phyloP scores from a whole-genome alignment of 2,888 invertebrate species.

The Pasiphila rectangulata region DNA sequence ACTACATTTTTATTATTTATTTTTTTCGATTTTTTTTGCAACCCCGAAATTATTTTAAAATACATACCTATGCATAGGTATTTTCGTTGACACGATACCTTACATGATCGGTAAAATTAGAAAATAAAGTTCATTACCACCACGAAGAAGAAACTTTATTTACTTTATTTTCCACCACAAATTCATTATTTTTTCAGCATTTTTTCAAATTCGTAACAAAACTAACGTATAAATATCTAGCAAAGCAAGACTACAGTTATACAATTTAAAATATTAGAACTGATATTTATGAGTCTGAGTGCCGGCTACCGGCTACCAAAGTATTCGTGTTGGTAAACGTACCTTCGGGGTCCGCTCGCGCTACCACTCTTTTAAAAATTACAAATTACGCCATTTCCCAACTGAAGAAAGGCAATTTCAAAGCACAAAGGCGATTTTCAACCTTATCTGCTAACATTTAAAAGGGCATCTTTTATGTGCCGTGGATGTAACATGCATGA shows the following conservation, averaged over 20 bases:
- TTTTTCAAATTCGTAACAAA: too few species aligned
- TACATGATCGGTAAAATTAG: background rate
- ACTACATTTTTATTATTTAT: too few species aligned
- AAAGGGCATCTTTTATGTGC: conserved; percentile 12
- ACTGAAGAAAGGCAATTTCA: too few species aligned
- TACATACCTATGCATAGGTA: too few species aligned
- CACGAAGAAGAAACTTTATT: too few species aligned
- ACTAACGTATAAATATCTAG: conserved; percentile 11
- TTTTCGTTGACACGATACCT: too few species aligned
- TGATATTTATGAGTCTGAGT: conserved; percentile 26
- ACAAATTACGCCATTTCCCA: conserved; percentile 23
- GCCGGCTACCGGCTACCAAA: conserved; percentile 34
- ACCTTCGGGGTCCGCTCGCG: conserved; percentile 42
- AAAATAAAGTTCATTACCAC: background rate
- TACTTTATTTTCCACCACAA: too few species aligned
- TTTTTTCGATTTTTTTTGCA: too few species aligned
- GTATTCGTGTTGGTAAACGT: conserved; percentile 49
- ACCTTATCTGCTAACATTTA: conserved; percentile 13
- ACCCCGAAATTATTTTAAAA: too few species aligned
- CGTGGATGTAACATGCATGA: conserved; percentile 24
- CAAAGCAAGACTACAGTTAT: conserved; percentile 14
- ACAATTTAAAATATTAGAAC: conserved; percentile 23
- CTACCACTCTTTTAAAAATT: conserved; percentile 32
- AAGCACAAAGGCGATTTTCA: conserved; percentile 18
- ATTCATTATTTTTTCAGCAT: too few species aligned